Evolutionary conservation across 2,113 vertebrate genomes (phyloP).

Genomic region (Athene cunicularia): DNA sequence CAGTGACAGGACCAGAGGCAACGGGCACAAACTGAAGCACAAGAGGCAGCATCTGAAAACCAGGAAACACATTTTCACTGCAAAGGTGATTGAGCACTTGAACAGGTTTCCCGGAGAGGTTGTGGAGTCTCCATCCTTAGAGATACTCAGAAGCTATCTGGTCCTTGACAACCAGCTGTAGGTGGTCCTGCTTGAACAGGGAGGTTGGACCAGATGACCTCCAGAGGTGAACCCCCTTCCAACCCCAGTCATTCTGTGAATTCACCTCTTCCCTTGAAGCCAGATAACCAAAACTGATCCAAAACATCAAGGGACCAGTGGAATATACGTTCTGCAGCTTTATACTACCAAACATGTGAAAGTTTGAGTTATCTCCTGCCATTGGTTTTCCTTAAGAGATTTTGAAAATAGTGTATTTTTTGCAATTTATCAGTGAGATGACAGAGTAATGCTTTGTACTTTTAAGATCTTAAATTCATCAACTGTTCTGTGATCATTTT

Average conservation of each 20-base stretch:
- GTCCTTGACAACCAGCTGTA: not conserved
- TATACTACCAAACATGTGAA: not conserved
- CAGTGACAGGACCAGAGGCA: not conserved
- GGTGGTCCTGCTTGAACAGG: not conserved
- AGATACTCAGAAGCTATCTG: not conserved
- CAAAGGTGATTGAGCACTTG: not conserved
- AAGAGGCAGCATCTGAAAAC: not conserved
- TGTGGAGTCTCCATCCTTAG: not conserved
- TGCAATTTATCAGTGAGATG: not conserved
- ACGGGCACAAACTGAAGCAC: not conserved
- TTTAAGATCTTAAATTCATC: not conserved
- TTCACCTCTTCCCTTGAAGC: not conserved
- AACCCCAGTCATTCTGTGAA: not conserved
- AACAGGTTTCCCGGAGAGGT: not conserved
- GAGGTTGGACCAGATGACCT: not conserved
- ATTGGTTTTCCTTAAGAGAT: not conserved
- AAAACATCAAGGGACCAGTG: too few species aligned
- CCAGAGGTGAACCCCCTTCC: not conserved
- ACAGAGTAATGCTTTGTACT: not conserved
- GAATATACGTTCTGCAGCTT: not conserved
- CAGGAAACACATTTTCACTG: not conserved
- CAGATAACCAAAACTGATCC: not conserved
- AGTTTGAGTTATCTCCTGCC: not conserved
- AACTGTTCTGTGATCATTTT: not conserved
- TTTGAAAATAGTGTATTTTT: not conserved